These are phyloP conservation scores for Ornithorhynchus anatinus DNA, from an alignment of 2,113 vertebrate species.

Conservation along the genomic window DNA sequence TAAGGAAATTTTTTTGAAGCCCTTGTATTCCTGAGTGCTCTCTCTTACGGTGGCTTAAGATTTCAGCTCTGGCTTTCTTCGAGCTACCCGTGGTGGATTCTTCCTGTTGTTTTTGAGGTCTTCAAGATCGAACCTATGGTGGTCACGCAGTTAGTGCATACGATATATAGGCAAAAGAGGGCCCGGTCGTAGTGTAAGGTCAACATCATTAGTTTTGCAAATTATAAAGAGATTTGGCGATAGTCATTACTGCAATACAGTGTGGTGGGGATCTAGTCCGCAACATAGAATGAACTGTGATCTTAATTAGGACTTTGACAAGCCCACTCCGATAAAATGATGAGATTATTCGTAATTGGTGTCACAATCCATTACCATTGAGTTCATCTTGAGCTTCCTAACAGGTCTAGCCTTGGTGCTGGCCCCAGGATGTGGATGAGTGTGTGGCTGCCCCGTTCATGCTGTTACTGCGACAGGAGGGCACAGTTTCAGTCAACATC, in stretches of 20 bases:
- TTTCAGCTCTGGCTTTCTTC: background rate
- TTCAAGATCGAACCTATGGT: constrained; percentile 33
- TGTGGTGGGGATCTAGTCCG: constrained; percentile 79
- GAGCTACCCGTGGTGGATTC: too few relatives aligned
- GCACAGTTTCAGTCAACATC: constrained; percentile 83
- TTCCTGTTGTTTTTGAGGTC: constrained; percentile 38
- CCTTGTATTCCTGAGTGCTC: background rate
- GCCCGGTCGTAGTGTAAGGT: constrained; percentile 71
- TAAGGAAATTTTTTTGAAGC: background rate
- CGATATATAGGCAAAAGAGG: constrained; percentile 59
- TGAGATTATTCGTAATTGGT: constrained; percentile 95
- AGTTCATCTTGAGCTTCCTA: constrained; percentile 82
- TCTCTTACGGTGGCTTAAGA: background rate
- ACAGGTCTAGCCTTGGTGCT: constrained; percentile 85
- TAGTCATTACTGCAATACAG: constrained; percentile 87
- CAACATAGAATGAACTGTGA: constrained; percentile 81
- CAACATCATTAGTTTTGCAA: constrained; percentile 84
- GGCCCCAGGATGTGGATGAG: constrained; percentile 86
- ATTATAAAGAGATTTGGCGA: constrained; percentile 85
- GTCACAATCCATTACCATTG: constrained; percentile 89
- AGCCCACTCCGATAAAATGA: constrained; percentile 87
- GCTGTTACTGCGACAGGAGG: constrained; percentile 77
- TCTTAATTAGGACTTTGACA: constrained; percentile 95
- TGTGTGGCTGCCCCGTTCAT: constrained; percentile 77
- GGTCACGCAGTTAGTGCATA: constrained; percentile 59